Percentiles rank a stretch among this genome's conserved stretches.
Evolutionary conservation across 1,140 invertebrate genomes (phyloP).

Genomic region (Drosophila pseudoananassae): DNA sequence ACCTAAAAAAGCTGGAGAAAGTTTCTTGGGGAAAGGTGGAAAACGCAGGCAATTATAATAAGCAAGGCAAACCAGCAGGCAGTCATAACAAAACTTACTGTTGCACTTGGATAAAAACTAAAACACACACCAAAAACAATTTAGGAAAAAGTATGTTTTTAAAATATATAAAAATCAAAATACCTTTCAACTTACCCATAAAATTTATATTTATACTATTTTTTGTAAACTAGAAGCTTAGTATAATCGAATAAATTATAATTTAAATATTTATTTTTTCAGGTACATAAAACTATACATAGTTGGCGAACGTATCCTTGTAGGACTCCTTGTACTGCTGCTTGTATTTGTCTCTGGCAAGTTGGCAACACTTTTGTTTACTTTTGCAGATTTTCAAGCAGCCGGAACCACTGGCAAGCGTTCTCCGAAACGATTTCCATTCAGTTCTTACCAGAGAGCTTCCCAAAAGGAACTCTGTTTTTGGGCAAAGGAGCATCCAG

Average conservation of each 20-base stretch:
- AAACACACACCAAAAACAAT: constrained; percentile 5
- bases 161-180: too few relatives aligned
- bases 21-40: constrained; percentile 43
- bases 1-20: constrained; percentile 32
- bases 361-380: constrained; percentile 81
- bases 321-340: constrained; percentile 30
- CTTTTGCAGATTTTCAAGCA: constrained; percentile 70
- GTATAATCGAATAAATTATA: neutral
- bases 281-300: neutral
- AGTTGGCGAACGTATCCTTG: constrained; percentile 36
- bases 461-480: constrained; percentile 7
- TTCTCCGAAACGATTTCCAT: constrained; percentile 31
- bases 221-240: too few relatives aligned
- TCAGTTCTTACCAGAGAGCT: neutral
- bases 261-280: neutral
- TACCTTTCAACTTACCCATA: too few relatives aligned
- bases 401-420: constrained; percentile 12
- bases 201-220: too few relatives aligned
- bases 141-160: too few relatives aligned
- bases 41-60: constrained; percentile 76
- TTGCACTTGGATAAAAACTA: constrained; percentile 46
- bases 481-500: constrained; percentile 15
- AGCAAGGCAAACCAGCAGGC: constrained; percentile 51
- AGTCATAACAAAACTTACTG: constrained; percentile 56
- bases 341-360: constrained; percentile 70